Evolutionary conservation across 2,113 vertebrate species (phyloP), one percentile per base, ranked within the genome.

Genomic region (Prochilodus magdalenae): DNA sequence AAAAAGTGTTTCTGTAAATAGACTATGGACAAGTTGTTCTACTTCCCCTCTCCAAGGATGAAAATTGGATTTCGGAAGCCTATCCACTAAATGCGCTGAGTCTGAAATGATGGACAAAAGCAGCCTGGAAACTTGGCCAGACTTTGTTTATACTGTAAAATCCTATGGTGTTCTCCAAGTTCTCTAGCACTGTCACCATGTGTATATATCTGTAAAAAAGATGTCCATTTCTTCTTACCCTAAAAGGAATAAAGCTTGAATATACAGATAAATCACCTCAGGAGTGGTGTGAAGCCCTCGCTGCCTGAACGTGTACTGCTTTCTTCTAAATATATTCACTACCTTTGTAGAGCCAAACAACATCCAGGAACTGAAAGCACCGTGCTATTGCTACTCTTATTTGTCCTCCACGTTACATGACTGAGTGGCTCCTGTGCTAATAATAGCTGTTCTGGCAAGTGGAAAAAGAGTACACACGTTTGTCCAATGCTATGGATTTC

Each of bases 101-200:
- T 57, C 44, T 65, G 44, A 51, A 65, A 65, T 44, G 22, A 65
- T 73, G 44, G 49, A 14, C 69, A 53, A 80, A 79, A 63, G 69
- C 27, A 59, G 67, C 20, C 57, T 77, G 81, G 27, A 63, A 51
- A 36, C 66, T 77, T 40, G 22, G 65, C 27, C 62, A 63, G 73
- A 70, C 60, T 62, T 36, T 81, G 70, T 83, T 80, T 83, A 86
- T 30, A 67, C 70, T 66, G 36, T 67, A 73, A 74, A 66, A 83
- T 73, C 59, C 29, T n/a, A 59, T 69, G 77, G 77, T 59, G 40
- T 51, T 73, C 76, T n/a, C 30, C 13, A 20, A 27, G 47, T 55
- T 75, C 72, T 29, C 51, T 44, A 16, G 49, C 29, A n/a, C 78
- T 80, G 36, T 77, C 74, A 66, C 49, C 14, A 3, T 63, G 47